A percentile compares a stretch with the other conserved stretches of the same genome.
Conservation (phyloP, 2,797 vertebrate genomes). For the Holocentrus rufus region DNA sequence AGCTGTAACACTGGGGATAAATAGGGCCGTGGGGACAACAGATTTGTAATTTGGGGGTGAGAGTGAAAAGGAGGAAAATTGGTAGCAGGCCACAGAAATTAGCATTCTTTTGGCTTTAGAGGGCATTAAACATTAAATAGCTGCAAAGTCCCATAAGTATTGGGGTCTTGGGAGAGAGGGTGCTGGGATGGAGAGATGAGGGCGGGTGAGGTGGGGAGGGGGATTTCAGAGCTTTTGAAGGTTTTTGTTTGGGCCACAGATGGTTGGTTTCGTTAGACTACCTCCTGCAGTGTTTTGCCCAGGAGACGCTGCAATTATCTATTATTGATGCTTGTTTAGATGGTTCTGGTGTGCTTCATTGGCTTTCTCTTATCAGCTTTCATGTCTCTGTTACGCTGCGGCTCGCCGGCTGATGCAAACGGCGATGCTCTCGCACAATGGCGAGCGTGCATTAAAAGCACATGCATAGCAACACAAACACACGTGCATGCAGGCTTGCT, state of each 20-base stretch:
- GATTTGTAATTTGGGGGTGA: slow-evolving; percentile 82
- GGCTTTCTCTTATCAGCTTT: slow-evolving; percentile 64
- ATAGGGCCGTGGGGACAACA: slow-evolving; percentile 79
- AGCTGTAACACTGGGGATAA: slow-evolving; percentile 80
- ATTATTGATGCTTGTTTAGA: slow-evolving; percentile 80
- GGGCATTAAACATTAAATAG: slow-evolving; percentile 84
- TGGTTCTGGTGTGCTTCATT: slow-evolving; percentile 43
- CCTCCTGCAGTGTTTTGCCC: slow-evolving; percentile 71
- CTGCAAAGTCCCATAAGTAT: slow-evolving; percentile 76
- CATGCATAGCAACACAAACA: slow-evolving; percentile 8
- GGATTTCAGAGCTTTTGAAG: slow-evolving; percentile 71
- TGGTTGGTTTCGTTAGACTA: slow-evolving; percentile 62
- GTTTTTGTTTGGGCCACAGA: slow-evolving; percentile 76
- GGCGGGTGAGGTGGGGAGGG: slow-evolving; percentile 30
- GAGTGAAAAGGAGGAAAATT: slow-evolving; percentile 79
- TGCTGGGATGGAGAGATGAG: slow-evolving; percentile 41
- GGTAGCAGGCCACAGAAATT: slow-evolving; percentile 83
- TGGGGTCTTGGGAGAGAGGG: slow-evolving; percentile 60
- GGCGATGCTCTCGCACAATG: slow-evolving; percentile 8
- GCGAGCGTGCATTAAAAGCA: neutral
- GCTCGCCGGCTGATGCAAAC: neutral
- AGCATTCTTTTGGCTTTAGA: slow-evolving; percentile 82
- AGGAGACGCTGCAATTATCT: slow-evolving; percentile 67
- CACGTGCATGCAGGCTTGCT: neutral
- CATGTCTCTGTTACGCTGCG: slow-evolving; percentile 55